Evolutionary conservation across 1,140 invertebrate species (phyloP).

Genomic region (Paralvinella palmiformis): DNA sequence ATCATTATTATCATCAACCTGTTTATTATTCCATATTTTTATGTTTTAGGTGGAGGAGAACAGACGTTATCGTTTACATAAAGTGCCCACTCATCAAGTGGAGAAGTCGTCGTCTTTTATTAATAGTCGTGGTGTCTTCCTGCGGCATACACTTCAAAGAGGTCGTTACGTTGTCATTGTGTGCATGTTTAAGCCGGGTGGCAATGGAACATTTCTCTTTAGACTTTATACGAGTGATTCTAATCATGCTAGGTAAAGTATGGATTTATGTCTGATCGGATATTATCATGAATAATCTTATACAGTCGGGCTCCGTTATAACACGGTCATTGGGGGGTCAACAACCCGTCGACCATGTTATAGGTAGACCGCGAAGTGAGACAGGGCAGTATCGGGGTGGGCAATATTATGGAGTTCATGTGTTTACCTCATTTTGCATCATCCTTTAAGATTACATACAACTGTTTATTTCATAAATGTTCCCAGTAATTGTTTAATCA

Average conservation of each 20-base stretch:
- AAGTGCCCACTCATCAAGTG: slow-evolving; percentile 39
- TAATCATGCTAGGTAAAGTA: slow-evolving; percentile 39
- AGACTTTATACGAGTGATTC: slow-evolving; percentile 54
- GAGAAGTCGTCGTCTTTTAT: slow-evolving; percentile 54
- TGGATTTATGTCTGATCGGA: background rate
- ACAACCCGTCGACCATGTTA: slow-evolving; percentile 11
- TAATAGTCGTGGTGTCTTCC: slow-evolving; percentile 55
- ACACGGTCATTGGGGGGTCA: slow-evolving; percentile 10
- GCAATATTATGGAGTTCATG: no score
- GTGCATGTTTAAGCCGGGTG: slow-evolving; percentile 58
- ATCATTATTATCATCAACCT: no score
- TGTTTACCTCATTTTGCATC: no score
- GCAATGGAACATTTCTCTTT: slow-evolving; percentile 56
- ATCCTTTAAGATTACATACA: no score
- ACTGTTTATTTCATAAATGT: no score
- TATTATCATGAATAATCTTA: background rate
- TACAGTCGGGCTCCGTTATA: slow-evolving; percentile 12
- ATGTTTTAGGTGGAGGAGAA: slow-evolving; percentile 60
- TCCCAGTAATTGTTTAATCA: no score
- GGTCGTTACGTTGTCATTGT: slow-evolving; percentile 62
- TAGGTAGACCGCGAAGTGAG: slow-evolving; percentile 14
- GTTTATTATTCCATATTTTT: no score
- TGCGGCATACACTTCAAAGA: slow-evolving; percentile 46
- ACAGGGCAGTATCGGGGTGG: no score
- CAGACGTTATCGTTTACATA: slow-evolving; percentile 56